Conservation (phyloP, 1,140 invertebrate genomes). For the Lineus longissimus region DNA sequence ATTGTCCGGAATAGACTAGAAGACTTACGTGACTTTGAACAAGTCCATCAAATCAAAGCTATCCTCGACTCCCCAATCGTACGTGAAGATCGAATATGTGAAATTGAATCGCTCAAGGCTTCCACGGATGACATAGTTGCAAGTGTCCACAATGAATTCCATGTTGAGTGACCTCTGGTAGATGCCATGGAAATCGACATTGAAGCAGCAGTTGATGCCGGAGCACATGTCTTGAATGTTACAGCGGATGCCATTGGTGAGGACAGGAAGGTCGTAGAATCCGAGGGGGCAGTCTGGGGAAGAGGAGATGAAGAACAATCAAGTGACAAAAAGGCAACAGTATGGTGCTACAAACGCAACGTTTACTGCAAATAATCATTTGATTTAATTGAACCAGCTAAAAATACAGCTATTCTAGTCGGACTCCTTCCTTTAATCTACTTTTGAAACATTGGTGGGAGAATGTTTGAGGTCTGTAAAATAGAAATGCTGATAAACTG, state of each 20-base stretch:
- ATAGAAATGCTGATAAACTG: no score
- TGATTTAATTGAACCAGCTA: no score
- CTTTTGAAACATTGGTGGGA: no score
- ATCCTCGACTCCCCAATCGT: constrained; percentile 19
- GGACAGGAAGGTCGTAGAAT: constrained; percentile 17
- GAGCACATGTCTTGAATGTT: constrained; percentile 22
- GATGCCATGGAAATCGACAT: constrained; percentile 17
- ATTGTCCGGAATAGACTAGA: no score
- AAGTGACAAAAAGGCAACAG: not conserved
- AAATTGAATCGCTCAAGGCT: constrained; percentile 21
- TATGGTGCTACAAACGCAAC: no score
- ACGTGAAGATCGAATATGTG: constrained; percentile 16
- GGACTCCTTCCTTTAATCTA: no score
- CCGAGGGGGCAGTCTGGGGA: constrained; percentile 23
- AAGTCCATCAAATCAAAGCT: no score
- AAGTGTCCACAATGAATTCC: constrained; percentile 18
- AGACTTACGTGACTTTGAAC: no score
- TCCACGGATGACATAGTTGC: constrained; percentile 21
- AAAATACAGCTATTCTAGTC: no score
- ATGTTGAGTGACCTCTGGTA: constrained; percentile 16
- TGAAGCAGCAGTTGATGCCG: constrained; percentile 25
- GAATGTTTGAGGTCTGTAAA: no score
- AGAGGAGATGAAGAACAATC: not conserved
- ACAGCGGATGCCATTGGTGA: constrained; percentile 17
- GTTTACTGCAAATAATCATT: no score